Percentiles rank a stretch among this genome's conserved stretches.
Evolutionary conservation across 2,797 vertebrate genomes (phyloP).

Genomic region (Tiaroga cobitis): DNA sequence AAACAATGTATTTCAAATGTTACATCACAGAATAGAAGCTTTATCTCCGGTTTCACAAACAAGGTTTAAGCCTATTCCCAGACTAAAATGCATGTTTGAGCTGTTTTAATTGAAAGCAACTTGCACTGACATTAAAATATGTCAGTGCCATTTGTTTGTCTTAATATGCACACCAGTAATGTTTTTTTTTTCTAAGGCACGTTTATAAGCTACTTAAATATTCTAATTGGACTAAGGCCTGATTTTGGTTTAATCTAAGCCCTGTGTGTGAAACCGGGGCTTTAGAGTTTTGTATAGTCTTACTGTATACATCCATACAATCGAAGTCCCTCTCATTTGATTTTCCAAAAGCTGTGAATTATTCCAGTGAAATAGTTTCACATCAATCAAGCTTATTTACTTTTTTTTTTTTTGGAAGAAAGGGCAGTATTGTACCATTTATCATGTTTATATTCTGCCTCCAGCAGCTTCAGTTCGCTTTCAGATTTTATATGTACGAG

Average conservation of each 20-base stretch:
- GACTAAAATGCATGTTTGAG: too few relatives aligned
- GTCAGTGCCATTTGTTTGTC: too few relatives aligned
- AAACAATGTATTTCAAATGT: background rate
- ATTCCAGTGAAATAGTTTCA: background rate
- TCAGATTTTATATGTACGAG: background rate
- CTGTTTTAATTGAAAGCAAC: too few relatives aligned
- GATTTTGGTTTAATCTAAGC: too few relatives aligned
- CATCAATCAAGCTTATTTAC: background rate
- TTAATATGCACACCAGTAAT: too few relatives aligned
- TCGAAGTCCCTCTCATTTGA: background rate
- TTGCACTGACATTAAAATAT: too few relatives aligned
- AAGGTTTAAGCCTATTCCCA: too few relatives aligned
- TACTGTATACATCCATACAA: background rate
- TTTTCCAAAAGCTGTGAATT: constrained; percentile 33
- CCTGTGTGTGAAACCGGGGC: too few relatives aligned
- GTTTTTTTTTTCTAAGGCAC: too few relatives aligned
- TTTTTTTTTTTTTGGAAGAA: background rate
- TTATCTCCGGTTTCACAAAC: too few relatives aligned
- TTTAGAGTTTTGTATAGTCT: background rate
- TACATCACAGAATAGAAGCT: background rate
- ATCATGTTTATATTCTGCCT: constrained; percentile 10
- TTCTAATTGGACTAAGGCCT: too few relatives aligned
- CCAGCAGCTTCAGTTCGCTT: background rate
- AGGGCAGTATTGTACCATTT: background rate
- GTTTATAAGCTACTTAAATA: too few relatives aligned